These are phyloP conservation scores for Nesoenas mayeri DNA, from an alignment of 2,113 vertebrate species.

Conservation along the genomic window DNA sequence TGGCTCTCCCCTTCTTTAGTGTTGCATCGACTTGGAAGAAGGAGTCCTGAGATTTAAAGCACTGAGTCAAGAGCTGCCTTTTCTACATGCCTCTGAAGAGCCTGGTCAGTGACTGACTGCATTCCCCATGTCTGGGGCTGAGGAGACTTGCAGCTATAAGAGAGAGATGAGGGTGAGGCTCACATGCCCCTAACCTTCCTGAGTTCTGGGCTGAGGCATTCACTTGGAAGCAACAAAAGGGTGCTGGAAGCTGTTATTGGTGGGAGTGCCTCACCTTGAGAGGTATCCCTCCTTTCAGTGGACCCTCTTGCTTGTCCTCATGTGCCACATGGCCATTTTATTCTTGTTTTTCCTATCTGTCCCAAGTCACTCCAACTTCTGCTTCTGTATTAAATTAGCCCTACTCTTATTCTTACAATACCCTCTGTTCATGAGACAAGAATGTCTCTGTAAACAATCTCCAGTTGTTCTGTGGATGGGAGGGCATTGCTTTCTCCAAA, in stretches of 20 bases:
- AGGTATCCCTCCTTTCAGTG: neutral
- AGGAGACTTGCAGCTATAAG: neutral
- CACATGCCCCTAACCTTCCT: neutral
- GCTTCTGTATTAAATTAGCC: neutral
- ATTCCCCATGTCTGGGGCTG: neutral
- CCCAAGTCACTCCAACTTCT: neutral
- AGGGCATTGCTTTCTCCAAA: neutral
- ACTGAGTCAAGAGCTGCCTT: conserved; percentile 83
- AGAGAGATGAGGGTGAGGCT: neutral
- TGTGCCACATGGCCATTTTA: neutral
- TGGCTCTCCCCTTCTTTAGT: conserved; percentile 66
- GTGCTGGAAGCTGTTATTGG: neutral
- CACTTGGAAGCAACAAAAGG: neutral
- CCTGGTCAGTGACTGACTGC: conserved; percentile 60
- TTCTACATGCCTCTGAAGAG: conserved; percentile 75
- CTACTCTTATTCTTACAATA: neutral
- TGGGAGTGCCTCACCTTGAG: neutral
- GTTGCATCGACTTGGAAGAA: conserved; percentile 86
- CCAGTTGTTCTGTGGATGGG: neutral
- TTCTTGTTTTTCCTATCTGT: neutral
- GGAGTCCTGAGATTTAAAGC: conserved; percentile 80
- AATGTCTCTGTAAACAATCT: neutral
- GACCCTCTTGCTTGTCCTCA: neutral
- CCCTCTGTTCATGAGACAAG: neutral
- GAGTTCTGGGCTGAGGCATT: conserved; percentile 14